Conservation (phyloP, 1,140 invertebrate species). For the Penaeus japonicus region DNA sequence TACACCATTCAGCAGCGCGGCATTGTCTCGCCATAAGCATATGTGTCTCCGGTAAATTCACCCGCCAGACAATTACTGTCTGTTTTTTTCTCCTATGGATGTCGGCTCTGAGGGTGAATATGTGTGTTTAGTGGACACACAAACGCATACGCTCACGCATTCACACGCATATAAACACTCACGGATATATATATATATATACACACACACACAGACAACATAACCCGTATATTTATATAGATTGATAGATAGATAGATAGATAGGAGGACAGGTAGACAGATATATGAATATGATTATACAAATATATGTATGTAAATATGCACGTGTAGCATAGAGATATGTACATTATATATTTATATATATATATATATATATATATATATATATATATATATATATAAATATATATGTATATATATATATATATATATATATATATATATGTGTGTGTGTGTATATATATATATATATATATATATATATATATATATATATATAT, state of each 20-base stretch:
- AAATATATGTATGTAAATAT: background rate
- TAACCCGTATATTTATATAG: too few relatives aligned
- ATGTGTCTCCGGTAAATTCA: too few relatives aligned
- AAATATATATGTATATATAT: background rate
- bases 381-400: background rate
- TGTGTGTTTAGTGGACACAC: background rate
- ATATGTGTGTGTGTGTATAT: background rate
- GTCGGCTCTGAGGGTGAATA: too few relatives aligned
- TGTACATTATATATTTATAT: background rate
- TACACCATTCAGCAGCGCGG: too few relatives aligned
- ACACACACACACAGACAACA: too few relatives aligned
- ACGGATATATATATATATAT: slow-evolving; percentile 7
- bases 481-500: background rate
- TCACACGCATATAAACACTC: background rate
- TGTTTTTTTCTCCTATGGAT: background rate
- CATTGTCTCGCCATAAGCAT: too few relatives aligned
- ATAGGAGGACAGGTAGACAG: background rate
- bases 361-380: background rate
- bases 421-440: background rate
- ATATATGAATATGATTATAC: background rate
- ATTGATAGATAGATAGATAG: background rate
- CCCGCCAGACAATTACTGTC: too few relatives aligned
- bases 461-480: background rate
- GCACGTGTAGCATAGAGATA: background rate
- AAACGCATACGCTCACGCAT: background rate